Evolutionary conservation across 2,888 invertebrate genomes (phyloP).

Genomic region (Anoncus sp.): DNA sequence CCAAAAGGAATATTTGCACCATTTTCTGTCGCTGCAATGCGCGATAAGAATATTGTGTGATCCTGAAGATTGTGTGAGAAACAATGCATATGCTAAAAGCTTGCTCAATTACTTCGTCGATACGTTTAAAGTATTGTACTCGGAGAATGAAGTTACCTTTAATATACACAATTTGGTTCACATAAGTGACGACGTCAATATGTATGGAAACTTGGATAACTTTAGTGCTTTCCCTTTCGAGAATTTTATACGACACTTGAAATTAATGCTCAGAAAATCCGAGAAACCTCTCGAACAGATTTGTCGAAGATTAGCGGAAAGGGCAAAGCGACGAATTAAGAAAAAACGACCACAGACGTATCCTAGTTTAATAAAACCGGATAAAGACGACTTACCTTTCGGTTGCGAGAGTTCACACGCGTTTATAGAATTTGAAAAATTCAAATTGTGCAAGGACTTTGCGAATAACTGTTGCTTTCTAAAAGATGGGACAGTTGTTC

Average conservation of each 20-base stretch:
- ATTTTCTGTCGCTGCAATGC: constrained; percentile 66
- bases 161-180: constrained; percentile 69
- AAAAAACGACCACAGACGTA: no score
- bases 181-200: constrained; percentile 13
- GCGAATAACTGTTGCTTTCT: no score
- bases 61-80: constrained; percentile 53
- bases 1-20: constrained; percentile 41
- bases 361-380: no score
- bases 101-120: constrained; percentile 66
- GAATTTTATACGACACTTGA: constrained; percentile 7
- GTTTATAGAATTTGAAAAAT: no score
- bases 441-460: no score
- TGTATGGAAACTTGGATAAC: constrained; percentile 13
- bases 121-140: constrained; percentile 67
- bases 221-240: constrained; percentile 35
- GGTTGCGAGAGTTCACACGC: no score
- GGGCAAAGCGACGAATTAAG: no score
- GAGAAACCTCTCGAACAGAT: no score
- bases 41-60: constrained; percentile 63
- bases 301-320: no score
- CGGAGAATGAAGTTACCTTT: constrained; percentile 62
- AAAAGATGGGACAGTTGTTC: no score
- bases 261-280: no score
- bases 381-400: no score
- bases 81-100: constrained; percentile 63